Conservation (phyloP, 2,888 invertebrate species). For the Scelioninae gen. 1 region DNA sequence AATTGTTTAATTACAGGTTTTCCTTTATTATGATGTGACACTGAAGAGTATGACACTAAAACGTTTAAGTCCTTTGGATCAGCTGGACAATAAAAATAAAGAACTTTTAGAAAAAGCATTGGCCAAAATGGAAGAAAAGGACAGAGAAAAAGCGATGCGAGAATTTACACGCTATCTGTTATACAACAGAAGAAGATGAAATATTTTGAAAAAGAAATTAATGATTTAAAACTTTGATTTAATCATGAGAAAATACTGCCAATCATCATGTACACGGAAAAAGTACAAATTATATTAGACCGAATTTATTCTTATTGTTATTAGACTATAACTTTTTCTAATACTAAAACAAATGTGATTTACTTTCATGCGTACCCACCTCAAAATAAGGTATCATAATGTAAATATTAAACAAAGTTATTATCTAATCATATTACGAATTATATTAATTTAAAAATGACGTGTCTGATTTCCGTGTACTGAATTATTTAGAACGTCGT, state of each 20-base stretch:
- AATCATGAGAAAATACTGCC: background rate
- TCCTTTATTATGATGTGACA: conserved; percentile 48
- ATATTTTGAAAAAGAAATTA: background rate
- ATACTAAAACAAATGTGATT: too few relatives aligned
- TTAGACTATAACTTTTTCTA: too few relatives aligned
- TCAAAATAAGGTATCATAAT: too few relatives aligned
- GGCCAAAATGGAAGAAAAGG: conserved; percentile 2
- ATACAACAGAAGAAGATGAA: conserved; percentile 13
- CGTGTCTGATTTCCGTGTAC: too few relatives aligned
- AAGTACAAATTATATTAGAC: too few relatives aligned
- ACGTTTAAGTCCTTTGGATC: conserved; percentile 13
- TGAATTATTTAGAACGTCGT: too few relatives aligned
- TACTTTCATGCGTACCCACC: too few relatives aligned
- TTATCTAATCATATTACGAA: too few relatives aligned
- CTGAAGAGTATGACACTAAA: conserved; percentile 47
- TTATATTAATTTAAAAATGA: too few relatives aligned
- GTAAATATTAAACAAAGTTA: too few relatives aligned
- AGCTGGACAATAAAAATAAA: conserved; percentile 13
- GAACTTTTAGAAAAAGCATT: conserved; percentile 21
- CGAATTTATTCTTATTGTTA: too few relatives aligned
- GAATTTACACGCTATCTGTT: conserved; percentile 50
- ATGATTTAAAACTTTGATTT: background rate
- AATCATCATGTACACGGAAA: too few relatives aligned
- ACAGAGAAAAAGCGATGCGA: conserved; percentile 21
- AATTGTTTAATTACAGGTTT: conserved; percentile 29